Evolutionary conservation across 1,140 invertebrate species (phyloP).

Genomic region (Drusus annulatus): DNA sequence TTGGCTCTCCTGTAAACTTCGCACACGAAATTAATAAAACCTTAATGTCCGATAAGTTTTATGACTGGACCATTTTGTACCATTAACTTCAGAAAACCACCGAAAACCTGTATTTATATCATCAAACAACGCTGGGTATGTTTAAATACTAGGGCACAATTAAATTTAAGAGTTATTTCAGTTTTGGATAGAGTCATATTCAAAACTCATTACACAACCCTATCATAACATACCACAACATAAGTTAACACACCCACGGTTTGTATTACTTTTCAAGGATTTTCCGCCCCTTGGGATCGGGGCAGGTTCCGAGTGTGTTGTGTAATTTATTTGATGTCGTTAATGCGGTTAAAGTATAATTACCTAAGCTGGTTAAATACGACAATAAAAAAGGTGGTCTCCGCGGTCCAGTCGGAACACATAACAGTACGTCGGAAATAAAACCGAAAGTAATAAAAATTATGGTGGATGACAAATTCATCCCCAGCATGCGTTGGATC

Average conservation of each 20-base stretch:
- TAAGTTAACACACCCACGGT: neutral
- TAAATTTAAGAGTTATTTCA: neutral
- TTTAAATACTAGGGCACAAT: neutral
- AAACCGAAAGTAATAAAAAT: constrained; percentile 40
- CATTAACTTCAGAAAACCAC: too few species aligned
- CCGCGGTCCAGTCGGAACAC: neutral
- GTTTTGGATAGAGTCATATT: constrained; percentile 2
- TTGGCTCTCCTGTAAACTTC: too few species aligned
- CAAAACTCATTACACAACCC: neutral
- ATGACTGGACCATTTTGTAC: too few species aligned
- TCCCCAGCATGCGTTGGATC: constrained; percentile 1
- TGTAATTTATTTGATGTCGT: constrained; percentile 37
- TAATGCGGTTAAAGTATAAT: constrained; percentile 36
- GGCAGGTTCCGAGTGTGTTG: neutral
- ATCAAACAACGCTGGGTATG: neutral
- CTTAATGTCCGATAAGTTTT: too few species aligned
- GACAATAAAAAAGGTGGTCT: constrained; percentile 31
- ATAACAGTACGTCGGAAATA: neutral
- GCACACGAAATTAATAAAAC: too few species aligned
- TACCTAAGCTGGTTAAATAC: constrained; percentile 43
- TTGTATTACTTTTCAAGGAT: constrained; percentile 6
- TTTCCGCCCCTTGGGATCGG: neutral
- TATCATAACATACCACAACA: neutral
- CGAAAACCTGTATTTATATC: neutral
- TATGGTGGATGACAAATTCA: constrained; percentile 33